Conservation (phyloP, 2,797 vertebrate species). For the Chaunax sp. region DNA sequence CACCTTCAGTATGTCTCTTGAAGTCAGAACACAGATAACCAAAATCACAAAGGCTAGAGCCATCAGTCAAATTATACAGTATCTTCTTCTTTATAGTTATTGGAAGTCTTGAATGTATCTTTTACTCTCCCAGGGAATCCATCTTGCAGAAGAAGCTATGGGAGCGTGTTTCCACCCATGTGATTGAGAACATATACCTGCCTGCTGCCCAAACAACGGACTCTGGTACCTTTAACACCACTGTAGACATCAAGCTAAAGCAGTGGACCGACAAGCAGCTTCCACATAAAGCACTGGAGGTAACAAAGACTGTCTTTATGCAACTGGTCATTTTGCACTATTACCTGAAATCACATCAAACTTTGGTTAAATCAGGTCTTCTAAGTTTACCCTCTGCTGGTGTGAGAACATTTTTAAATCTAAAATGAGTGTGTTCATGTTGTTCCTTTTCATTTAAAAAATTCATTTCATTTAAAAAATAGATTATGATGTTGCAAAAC, state of each 20-base stretch:
- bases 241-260: constrained; percentile 98
- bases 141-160: constrained; percentile 97
- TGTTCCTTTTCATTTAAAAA: not conserved
- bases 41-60: not conserved
- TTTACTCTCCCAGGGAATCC: constrained; percentile 87
- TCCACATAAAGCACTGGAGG: constrained; percentile 98
- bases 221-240: constrained; percentile 98
- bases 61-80: not conserved
- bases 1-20: not conserved
- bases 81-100: too few relatives aligned
- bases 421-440: not conserved
- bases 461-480: not conserved
- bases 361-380: not conserved
- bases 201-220: constrained; percentile 96
- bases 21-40: not conserved
- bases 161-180: constrained; percentile 97
- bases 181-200: constrained; percentile 99
- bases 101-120: not conserved
- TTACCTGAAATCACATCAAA: not conserved
- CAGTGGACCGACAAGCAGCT: constrained; percentile 99
- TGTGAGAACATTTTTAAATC: not conserved
- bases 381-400: not conserved
- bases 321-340: not conserved
- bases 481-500: not conserved
- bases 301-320: constrained; percentile 52